phyloP scores from a whole-genome alignment of 2,888 invertebrate species.

The Trypoxylon attenuatum region DNA sequence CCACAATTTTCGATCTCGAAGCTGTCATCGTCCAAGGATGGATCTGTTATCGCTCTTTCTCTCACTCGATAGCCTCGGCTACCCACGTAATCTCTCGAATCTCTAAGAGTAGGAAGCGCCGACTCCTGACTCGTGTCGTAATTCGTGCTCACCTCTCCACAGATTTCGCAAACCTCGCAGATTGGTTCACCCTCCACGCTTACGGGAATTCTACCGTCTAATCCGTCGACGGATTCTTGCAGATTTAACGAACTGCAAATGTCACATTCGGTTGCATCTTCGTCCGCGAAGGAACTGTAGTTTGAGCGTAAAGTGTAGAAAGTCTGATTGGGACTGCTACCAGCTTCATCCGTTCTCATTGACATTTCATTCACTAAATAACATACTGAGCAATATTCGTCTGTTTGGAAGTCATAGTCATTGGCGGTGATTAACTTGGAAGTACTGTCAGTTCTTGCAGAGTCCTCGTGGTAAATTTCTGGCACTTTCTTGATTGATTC shows the following conservation, averaged over 20 bases:
- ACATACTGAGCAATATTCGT: slow-evolving; percentile 70
- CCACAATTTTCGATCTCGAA: slow-evolving; percentile 69
- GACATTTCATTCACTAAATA: slow-evolving; percentile 62
- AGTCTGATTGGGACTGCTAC: slow-evolving; percentile 55
- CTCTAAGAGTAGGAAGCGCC: slow-evolving; percentile 10
- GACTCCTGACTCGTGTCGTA: slow-evolving; percentile 29
- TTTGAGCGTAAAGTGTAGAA: slow-evolving; percentile 65
- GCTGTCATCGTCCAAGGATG: slow-evolving; percentile 52
- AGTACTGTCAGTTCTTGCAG: slow-evolving; percentile 57
- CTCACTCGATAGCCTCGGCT: slow-evolving; percentile 26
- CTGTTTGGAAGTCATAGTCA: slow-evolving; percentile 60
- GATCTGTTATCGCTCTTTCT: slow-evolving; percentile 36
- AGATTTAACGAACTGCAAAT: slow-evolving; percentile 69
- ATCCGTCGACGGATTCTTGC: slow-evolving; percentile 53
- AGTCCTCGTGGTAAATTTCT: slow-evolving; percentile 57
- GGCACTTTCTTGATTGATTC: slow-evolving; percentile 67
- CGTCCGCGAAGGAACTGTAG: slow-evolving; percentile 67
- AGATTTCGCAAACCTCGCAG: slow-evolving; percentile 70
- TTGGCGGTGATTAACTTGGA: slow-evolving; percentile 58
- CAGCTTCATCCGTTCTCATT: slow-evolving; percentile 40
- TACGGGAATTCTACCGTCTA: slow-evolving; percentile 40
- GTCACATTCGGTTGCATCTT: slow-evolving; percentile 71
- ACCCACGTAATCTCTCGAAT: background rate
- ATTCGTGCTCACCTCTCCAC: slow-evolving; percentile 60
- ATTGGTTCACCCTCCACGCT: slow-evolving; percentile 38